Conservation (phyloP, 2,113 vertebrate species). For the Cromileptes altivelis region DNA sequence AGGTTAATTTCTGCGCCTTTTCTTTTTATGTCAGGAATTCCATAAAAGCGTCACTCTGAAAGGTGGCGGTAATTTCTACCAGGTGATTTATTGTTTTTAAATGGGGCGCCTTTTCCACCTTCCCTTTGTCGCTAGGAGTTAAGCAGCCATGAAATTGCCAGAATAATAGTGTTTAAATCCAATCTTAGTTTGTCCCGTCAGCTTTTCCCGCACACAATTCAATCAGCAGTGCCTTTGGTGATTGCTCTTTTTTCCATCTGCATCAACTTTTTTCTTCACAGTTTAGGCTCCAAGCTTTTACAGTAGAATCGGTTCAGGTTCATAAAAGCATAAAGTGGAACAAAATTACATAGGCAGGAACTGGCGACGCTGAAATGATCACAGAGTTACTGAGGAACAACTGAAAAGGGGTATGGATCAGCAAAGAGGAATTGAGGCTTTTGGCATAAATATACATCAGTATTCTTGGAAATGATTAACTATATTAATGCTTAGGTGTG, state of each 20-base stretch:
- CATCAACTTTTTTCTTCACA: conserved; percentile 65
- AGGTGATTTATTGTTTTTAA: conserved; percentile 94
- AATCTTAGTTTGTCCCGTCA: conserved; percentile 87
- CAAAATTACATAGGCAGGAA: conserved; percentile 16
- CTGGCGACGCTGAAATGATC: conserved; percentile 13
- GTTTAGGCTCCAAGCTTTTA: conserved; percentile 64
- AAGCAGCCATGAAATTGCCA: conserved; percentile 98
- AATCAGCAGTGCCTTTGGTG: conserved; percentile 80
- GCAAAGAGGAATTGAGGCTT: neutral
- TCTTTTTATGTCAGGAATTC: conserved; percentile 92
- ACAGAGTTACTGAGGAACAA: neutral
- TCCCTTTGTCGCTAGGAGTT: conserved; percentile 85
- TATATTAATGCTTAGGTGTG: neutral
- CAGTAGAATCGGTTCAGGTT: conserved; percentile 55
- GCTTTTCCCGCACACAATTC: conserved; percentile 70
- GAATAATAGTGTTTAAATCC: conserved; percentile 96
- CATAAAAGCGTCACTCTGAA: conserved; percentile 91
- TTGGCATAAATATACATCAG: neutral
- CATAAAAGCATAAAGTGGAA: conserved; percentile 46
- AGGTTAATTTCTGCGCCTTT: conserved; percentile 85
- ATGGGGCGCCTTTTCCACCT: conserved; percentile 81
- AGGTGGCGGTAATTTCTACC: conserved; percentile 89
- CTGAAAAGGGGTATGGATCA: neutral
- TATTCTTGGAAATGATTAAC: neutral
- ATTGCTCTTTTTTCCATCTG: conserved; percentile 86